Percentiles rank a stretch among this genome's conserved stretches.
phyloP scores from a whole-genome alignment of 2,113 vertebrate species.

The mouse (Mus musculus) region GRCm39 chr1:168029001-168029500 shows the following conservation, averaged over 20 bases:
- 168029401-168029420: background rate
- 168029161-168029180: conserved; percentile 65
- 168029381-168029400: background rate
- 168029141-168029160: conserved; percentile 62
- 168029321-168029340: accelerated
- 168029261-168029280: accelerated
- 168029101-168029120: no score
- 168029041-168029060: background rate
- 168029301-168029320: accelerated
- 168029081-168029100: background rate
- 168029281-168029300: background rate
- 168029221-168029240: background rate
- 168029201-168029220: accelerated
- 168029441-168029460: no score
- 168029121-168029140: conserved; percentile 50
- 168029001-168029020: background rate
- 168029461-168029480: background rate
- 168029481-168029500: background rate
- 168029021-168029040: background rate
- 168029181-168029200: background rate
- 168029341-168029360: accelerated
- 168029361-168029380: background rate
- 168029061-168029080: background rate
- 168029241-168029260: background rate
- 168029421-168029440: background rate